Base-by-base conservation (phyloP, 2,888 invertebrate genomes). In the Meteorus cinctellus region DNA sequence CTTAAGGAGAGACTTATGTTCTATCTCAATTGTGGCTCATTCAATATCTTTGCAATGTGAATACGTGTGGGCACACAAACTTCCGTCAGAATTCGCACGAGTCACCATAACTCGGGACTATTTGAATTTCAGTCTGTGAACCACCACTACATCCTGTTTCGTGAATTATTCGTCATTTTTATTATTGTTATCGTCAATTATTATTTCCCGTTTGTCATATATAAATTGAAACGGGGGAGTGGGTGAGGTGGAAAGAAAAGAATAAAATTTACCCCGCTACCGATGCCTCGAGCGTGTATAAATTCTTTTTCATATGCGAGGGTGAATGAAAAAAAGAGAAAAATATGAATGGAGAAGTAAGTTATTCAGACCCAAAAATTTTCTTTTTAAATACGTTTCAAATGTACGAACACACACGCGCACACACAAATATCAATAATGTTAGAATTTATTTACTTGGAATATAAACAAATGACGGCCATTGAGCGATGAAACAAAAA, bases 1-100 rank as follows among this genome's bases (percentile, higher is more conserved):
- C 62, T 34, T 71, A n/a, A 59, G 60, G 8, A 19, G 36, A 60
- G 27, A 34, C 24, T 59, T 48, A 65, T 65, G 65, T 14, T 63
- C 48, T 31, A 48, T 63, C 48, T 72, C 72, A 76, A 72, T 76
- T 76, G 62, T 29, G 60, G 36, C 60, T 72, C 19, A 55, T 55
- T 55, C 19, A 76, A 76, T 76, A 72, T 76, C 72, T 72, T 72
- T 68, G 62, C 48, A 41, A 63, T 72, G 60, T 72, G 59, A 67
- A 66, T 67, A 48, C 51, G 75, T 72, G 75, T 76, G 75, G 75
- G 75, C 75, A 76, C 55, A 72, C 67, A 72, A 76, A 76, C 72
- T 76, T 76, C 75, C 75, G 72, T 67, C 59, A 41, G 60, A 59
- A 70, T 69, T 69, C 55, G 34, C 69, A 51, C 31, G 31, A 41